Evolutionary conservation across 1,140 invertebrate species (phyloP).

Genomic region (Drosophila azteca): DNA sequence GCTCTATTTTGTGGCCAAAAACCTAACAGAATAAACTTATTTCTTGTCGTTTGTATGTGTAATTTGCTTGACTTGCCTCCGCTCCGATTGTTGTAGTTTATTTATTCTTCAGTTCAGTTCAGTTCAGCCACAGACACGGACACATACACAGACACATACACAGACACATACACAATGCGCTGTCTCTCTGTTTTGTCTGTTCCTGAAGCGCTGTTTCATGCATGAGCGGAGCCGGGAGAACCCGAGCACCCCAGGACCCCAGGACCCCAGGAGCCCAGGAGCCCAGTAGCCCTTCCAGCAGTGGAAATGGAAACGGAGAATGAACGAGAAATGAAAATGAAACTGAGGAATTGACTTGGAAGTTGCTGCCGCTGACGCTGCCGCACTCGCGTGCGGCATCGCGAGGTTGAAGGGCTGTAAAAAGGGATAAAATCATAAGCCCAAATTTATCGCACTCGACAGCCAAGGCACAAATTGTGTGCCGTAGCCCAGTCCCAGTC

Average conservation of each 20-base stretch:
- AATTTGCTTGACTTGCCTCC: conserved; percentile 44
- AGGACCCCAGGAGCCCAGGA: conserved; percentile 20
- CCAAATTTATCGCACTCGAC: conserved; percentile 77
- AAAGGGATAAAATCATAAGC: conserved; percentile 79
- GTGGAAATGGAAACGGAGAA: neutral
- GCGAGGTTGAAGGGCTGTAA: conserved; percentile 47
- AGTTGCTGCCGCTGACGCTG: conserved; percentile 34
- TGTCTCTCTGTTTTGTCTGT: conserved; percentile 42
- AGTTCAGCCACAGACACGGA: conserved; percentile 5
- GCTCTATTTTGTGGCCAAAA: conserved; percentile 35
- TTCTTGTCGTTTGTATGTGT: conserved; percentile 41
- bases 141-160: conserved; percentile 45
- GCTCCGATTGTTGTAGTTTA: conserved; percentile 56
- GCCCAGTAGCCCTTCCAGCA: neutral
- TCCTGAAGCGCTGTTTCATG: conserved; percentile 70
- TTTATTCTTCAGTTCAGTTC: conserved; percentile 34
- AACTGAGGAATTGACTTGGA: conserved; percentile 60
- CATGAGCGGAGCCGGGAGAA: conserved; percentile 64
- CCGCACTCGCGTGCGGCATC: neutral
- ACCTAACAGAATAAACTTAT: conserved; percentile 50
- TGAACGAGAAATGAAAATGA: conserved; percentile 51
- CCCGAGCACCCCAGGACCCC: conserved; percentile 51
- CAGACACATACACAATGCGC: conserved; percentile 50
- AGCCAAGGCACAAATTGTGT: conserved; percentile 61
- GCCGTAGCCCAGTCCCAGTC: conserved; percentile 4